These are phyloP conservation scores for Okapia johnstoni DNA, from an alignment of 2,113 vertebrate species.

Conservation along the genomic window DNA sequence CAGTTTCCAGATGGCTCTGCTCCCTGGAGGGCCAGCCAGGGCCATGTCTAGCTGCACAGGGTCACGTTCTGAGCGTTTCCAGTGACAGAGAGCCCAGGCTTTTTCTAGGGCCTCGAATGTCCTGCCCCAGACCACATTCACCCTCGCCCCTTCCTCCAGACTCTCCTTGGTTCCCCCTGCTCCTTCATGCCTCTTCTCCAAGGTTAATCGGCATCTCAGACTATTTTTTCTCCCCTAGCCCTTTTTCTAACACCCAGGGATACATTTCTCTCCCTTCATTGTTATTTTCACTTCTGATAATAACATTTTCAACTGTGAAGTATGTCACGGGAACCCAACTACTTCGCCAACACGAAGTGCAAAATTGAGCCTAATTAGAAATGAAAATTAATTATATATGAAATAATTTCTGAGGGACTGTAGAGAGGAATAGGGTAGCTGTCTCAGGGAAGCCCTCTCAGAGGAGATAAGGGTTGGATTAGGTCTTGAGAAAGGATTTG, in stretches of 20 bases:
- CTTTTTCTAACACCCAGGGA: not conserved
- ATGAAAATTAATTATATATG: constrained; percentile 35
- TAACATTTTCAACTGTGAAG: not conserved
- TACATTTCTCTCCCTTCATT: not conserved
- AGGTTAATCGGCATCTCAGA: not conserved
- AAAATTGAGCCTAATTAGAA: constrained; percentile 27
- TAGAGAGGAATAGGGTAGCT: not conserved
- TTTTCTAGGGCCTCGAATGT: not conserved
- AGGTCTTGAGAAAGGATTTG: not conserved
- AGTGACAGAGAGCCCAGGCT: not conserved
- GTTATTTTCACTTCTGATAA: not conserved
- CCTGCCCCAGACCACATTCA: fast-evolving
- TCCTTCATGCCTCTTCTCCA: not conserved
- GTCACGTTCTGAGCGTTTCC: not conserved
- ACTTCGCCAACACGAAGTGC: not conserved
- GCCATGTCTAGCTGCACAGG: not conserved
- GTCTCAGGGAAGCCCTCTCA: not conserved
- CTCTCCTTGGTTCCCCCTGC: not conserved
- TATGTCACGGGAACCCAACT: not conserved
- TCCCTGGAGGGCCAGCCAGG: not conserved
- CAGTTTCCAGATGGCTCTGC: not conserved
- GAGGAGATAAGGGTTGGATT: not conserved
- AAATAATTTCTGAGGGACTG: not conserved
- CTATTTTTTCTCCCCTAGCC: not conserved
- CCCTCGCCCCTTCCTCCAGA: not conserved